Conservation (phyloP, 1,140 invertebrate genomes). For the Trichonephila clavipes region DNA sequence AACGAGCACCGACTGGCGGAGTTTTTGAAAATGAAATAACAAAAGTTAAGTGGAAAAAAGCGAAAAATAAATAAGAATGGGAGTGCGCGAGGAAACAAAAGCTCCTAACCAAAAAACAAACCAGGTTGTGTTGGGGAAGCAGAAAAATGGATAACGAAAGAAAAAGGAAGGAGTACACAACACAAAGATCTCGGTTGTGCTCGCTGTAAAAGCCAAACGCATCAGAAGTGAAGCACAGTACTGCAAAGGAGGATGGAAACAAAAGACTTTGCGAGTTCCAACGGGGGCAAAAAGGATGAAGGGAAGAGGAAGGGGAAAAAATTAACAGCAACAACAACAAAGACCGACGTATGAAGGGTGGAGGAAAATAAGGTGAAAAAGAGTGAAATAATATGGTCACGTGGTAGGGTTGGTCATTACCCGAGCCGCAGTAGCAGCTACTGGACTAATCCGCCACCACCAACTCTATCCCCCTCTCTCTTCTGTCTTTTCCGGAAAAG, state of each 20-base stretch:
- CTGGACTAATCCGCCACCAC: constrained; percentile 33
- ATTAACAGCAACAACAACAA: constrained; percentile 43
- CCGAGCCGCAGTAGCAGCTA: constrained; percentile 56
- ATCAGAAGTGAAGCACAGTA: constrained; percentile 3
- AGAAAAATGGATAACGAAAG: not conserved
- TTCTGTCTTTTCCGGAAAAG: constrained; percentile 44
- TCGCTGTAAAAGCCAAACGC: not conserved
- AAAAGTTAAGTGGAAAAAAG: not conserved
- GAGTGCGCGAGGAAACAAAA: not conserved
- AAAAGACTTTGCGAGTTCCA: constrained; percentile 51
- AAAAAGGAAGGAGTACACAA: not conserved
- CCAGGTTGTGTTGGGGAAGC: not conserved
- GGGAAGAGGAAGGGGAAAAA: not conserved
- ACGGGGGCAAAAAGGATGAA: not conserved
- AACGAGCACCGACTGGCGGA: not conserved
- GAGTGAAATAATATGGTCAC: constrained; percentile 76
- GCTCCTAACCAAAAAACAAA: constrained; percentile 5
- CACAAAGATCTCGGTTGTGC: not conserved
- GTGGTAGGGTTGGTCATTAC: constrained; percentile 74
- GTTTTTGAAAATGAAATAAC: not conserved
- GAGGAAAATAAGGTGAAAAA: constrained; percentile 72
- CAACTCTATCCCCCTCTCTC: not conserved
- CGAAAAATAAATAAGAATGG: not conserved
- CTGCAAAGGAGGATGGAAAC: constrained; percentile 48
- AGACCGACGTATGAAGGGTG: not conserved